Evolutionary conservation across 2,888 invertebrate genomes (phyloP).

Genomic region (Celastrina argiolus): DNA sequence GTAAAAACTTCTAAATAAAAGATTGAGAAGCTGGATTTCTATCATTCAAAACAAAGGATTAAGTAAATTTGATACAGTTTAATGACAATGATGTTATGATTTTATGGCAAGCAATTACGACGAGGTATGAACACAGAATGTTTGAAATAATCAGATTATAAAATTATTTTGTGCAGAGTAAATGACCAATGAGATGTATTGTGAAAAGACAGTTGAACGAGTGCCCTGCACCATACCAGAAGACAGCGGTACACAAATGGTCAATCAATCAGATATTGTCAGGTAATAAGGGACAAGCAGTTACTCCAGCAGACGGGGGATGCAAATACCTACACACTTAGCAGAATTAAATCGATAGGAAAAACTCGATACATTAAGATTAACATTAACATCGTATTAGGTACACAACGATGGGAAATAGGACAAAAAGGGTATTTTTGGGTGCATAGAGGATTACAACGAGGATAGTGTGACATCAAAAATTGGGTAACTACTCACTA

Average conservation of each 20-base stretch:
- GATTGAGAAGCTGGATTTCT: neutral
- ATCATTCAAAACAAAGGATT: neutral
- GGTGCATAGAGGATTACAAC: neutral
- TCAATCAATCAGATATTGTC: too few relatives aligned
- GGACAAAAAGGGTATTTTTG: neutral
- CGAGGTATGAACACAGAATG: neutral
- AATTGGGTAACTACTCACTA: neutral
- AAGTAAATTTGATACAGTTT: neutral
- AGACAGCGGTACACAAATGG: too few relatives aligned
- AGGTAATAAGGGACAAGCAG: too few relatives aligned
- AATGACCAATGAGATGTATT: too few relatives aligned
- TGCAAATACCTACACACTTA: neutral
- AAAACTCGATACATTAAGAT: neutral
- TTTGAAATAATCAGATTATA: neutral
- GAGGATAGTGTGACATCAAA: neutral
- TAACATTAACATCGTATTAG: neutral
- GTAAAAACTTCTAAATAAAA: neutral
- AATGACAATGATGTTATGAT: neutral
- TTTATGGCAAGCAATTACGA: neutral
- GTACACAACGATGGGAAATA: neutral
- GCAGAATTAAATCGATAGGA: neutral
- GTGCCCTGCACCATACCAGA: too few relatives aligned
- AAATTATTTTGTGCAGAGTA: too few relatives aligned
- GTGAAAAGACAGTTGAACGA: too few relatives aligned
- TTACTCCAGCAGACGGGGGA: too few relatives aligned